These are phyloP conservation scores for Australoheros facetus DNA, from an alignment of 2,797 vertebrate species.

Conservation along the genomic window DNA sequence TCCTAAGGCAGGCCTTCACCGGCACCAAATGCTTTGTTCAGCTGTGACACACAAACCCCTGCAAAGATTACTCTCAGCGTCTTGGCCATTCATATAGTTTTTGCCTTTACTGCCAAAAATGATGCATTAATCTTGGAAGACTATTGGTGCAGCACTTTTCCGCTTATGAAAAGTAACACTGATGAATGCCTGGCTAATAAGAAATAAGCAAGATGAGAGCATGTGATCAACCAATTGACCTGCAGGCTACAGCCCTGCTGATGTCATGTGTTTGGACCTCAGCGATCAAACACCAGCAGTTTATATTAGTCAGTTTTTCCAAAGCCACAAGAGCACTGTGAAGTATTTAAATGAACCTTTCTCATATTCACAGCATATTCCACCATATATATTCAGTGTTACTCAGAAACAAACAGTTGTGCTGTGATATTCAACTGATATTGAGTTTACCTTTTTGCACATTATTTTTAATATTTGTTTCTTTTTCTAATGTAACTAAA, in stretches of 20 bases:
- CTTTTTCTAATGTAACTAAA: background rate
- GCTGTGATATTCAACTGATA: no score
- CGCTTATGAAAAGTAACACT: background rate
- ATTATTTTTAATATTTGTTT: background rate
- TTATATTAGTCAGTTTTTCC: background rate
- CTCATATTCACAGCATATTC: no score
- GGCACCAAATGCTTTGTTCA: background rate
- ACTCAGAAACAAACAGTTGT: no score
- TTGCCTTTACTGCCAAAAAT: background rate
- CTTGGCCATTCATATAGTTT: background rate
- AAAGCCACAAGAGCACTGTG: background rate
- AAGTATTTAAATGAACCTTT: background rate
- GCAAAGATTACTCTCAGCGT: background rate
- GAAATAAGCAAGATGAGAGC: background rate
- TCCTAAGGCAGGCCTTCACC: background rate
- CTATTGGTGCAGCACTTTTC: background rate
- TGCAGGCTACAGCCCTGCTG: background rate
- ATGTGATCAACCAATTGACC: background rate
- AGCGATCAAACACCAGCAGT: background rate
- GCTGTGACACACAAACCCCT: background rate
- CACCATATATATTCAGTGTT: no score
- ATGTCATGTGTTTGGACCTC: conserved; percentile 9
- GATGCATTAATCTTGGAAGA: background rate
- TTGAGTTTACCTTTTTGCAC: background rate
- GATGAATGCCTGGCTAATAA: no score